Evolutionary conservation across 2,888 invertebrate genomes (phyloP), one percentile per base, ranked within the genome.

Genomic region (Agonopterix alstromeriana): DNA sequence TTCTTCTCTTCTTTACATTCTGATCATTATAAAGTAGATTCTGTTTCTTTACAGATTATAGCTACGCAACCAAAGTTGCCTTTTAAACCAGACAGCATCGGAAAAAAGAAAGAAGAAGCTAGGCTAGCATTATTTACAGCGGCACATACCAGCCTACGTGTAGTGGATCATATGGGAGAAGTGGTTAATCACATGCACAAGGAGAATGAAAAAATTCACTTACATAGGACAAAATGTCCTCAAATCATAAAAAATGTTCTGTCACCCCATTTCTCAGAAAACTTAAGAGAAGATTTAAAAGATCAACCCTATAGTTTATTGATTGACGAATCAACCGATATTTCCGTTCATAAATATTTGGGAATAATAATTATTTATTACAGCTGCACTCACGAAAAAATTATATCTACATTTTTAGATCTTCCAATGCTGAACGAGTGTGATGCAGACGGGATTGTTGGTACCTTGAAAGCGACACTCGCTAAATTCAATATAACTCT

Each of bases 271-370:
- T 47, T 47, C 8, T 12, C 35, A 35, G 42, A 47, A 36, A 36
- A 2, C 14, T n/a, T 47, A 42, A 36, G 14, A 36, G 42, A 47
- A 14, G 47, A 47, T 42, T 36, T 47, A 12, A 42, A 36, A 11
- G 11, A 8, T 42, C 50, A 50, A 42, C 47, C 47, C 27, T 50
- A 45, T 11, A 50, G 47, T 47, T 8, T 35, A 10, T n/a, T 50
- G 11, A 27, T 50, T 36, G 47, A 47, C 17, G 50, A 50, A 35
- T 50, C 50, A 10, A 50, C 50, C 9, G 50, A 50, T 10, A n/a
- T 50, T 10, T 45, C 45, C 10, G 47, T 47, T 0, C 17, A 41
- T 3, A 50, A 47, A 41, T 45, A 42, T 10, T 11, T 50, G 36
- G 50, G 50, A 7, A 14, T 50, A 10, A 42, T 50, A 35, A 47